Percentiles rank a stretch among this genome's conserved stretches.
These are phyloP conservation scores for Flabesymbios commensalis DNA, from an alignment of 2,888 invertebrate species.

Conservation along the genomic window DNA sequence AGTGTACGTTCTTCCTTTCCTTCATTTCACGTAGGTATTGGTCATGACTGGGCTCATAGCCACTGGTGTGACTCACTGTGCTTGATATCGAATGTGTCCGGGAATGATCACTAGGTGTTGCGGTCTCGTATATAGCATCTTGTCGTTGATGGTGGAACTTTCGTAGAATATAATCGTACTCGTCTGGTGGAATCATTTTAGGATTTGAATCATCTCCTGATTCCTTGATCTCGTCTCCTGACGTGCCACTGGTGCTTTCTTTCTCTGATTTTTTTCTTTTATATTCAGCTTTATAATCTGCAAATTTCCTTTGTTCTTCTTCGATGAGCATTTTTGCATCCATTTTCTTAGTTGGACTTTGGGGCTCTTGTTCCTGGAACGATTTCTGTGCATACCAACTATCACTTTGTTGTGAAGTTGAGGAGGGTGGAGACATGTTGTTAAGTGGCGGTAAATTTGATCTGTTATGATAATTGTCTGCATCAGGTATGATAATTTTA, in stretches of 20 bases:
- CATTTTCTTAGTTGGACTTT: not conserved
- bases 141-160: constrained; percentile 18
- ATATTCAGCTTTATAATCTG: constrained; percentile 29
- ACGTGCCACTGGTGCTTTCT: constrained; percentile 9
- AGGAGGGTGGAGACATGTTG: not conserved
- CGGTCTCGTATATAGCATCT: constrained; percentile 3
- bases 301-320: constrained; percentile 30
- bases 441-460: not conserved
- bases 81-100: no score
- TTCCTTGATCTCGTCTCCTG: not conserved
- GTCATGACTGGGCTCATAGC: no score
- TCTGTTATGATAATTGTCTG: no score
- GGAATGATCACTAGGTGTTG: not conserved
- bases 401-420: not conserved
- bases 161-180: constrained; percentile 30
- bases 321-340: constrained; percentile 31
- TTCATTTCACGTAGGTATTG: no score
- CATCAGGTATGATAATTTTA: no score
- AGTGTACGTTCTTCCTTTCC: no score
- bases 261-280: constrained; percentile 9
- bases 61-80: no score
- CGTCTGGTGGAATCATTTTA: constrained; percentile 22
- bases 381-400: constrained; percentile 7
- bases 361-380: not conserved
- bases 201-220: not conserved